Conservation (phyloP, 2,888 invertebrate genomes). For the Conistra vaccinii region DNA sequence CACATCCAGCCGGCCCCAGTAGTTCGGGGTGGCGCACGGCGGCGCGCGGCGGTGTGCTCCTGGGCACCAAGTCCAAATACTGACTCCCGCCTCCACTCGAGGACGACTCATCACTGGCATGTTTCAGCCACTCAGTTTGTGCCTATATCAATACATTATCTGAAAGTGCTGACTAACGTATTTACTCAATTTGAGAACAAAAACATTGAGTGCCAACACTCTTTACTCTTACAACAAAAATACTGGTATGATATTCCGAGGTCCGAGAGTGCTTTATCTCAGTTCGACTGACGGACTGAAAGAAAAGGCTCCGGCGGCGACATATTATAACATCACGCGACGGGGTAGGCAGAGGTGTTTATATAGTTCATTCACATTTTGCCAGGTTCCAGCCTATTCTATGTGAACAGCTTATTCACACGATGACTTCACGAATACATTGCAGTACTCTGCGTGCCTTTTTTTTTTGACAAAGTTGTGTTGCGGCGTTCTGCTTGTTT, state of each 20-base stretch:
- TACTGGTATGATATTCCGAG: background rate
- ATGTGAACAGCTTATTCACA: background rate
- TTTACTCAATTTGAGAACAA: conserved; percentile 23
- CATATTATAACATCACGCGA: background rate
- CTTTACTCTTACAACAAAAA: background rate
- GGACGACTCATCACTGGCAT: background rate
- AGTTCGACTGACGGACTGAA: background rate
- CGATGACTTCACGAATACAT: background rate
- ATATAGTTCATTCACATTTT: background rate
- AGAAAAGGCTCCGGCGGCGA: too few species aligned
- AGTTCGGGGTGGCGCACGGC: background rate
- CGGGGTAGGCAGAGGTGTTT: background rate
- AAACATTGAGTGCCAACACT: conserved; percentile 1
- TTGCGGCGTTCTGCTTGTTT: conserved; percentile 19
- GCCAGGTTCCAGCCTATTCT: background rate
- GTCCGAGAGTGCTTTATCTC: background rate
- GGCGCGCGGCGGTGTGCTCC: background rate
- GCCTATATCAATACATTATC: conserved; percentile 19
- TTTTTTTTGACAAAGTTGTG: background rate
- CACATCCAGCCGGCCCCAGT: background rate
- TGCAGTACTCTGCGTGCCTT: background rate
- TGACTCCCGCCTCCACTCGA: background rate
- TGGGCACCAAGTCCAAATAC: background rate
- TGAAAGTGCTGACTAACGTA: background rate
- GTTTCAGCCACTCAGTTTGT: background rate